Evolutionary conservation across 2,797 vertebrate genomes (phyloP), one percentile per base, ranked within the genome.

Genomic region (Uromys caudimaculatus): DNA sequence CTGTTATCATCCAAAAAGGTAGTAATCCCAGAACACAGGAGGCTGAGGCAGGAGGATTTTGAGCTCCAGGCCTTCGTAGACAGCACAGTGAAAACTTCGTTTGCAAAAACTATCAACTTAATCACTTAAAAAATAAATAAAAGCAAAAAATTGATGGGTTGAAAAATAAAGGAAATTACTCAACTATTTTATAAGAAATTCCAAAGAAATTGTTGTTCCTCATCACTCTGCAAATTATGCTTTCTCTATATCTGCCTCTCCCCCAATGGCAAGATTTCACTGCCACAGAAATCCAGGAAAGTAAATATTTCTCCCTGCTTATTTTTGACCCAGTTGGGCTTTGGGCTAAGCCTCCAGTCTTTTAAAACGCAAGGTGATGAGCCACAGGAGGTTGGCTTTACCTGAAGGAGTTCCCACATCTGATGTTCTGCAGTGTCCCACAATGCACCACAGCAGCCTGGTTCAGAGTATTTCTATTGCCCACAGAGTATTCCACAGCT

Each of bases 281-380:
- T 29, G 82, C 2, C 16, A 44, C 17, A 54, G 73, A 35, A 60
- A 83, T 54, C 27, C 50, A 93, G 54, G 47, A 60, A 54, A 78
- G 47, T 19, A 64, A 56, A 41, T 19, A 4, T 94, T 87, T 93
- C 58, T 75, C 0, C 1, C 69, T 21, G 29, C 29, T 54, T 12
- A 0, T 58, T 60, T 32, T 69, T 88, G 7, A 2, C 14, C 38
- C 41, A 52, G 14, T 1, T 1, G n/a, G 75, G 47, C 54, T 54
- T 27, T 58, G 69, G 16, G 41, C 19, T 88, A 95, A 67, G 38
- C 8, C 27, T 85, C 9, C 1, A 50, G 58, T 54, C 9, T 94
- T 94, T 87, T 76, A 83, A 93, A 94, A 95, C 94, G 35, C 17
- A 69, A 94, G 89, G 16, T 35, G 8, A 10, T 44, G 77, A 89